phyloP scores from a whole-genome alignment of 37 sponge, comb jelly and placozoan species.

The Hexactinellida sp. region DNA sequence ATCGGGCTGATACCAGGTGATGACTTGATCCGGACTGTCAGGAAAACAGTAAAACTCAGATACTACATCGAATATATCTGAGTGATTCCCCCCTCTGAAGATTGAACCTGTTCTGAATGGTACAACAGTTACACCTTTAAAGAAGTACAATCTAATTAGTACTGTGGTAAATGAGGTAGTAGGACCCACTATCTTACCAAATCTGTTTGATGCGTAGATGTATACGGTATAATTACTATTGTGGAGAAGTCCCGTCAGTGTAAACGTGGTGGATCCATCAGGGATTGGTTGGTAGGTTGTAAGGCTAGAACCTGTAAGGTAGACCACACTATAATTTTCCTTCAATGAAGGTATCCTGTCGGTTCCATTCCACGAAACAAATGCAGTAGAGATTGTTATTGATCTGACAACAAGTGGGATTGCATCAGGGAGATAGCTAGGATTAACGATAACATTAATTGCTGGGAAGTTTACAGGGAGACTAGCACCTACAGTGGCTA shows the following conservation, averaged over 20 bases:
- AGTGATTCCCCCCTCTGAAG: neutral
- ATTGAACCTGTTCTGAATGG: neutral
- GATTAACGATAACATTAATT: neutral
- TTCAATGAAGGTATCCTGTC: neutral
- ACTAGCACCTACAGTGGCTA: slow-evolving; percentile 1
- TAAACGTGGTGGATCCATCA: neutral
- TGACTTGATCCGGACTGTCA: slow-evolving; percentile 6
- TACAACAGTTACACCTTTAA: neutral
- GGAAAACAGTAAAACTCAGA: neutral
- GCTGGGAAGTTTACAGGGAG: neutral
- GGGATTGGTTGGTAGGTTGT: neutral
- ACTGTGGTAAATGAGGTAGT: neutral
- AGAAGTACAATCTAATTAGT: neutral
- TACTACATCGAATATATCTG: neutral
- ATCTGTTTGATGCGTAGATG: neutral
- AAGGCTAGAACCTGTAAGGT: neutral
- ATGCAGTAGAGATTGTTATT: neutral
- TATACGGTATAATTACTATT: neutral
- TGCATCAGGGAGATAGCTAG: neutral
- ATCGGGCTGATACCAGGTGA: neutral
- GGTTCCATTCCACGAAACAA: neutral
- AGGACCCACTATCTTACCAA: neutral
- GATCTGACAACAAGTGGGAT: neutral
- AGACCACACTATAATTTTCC: neutral
- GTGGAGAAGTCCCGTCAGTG: neutral